Base-by-base conservation (phyloP, 2,888 invertebrate species). In the Phymatocera aterrima region DNA sequence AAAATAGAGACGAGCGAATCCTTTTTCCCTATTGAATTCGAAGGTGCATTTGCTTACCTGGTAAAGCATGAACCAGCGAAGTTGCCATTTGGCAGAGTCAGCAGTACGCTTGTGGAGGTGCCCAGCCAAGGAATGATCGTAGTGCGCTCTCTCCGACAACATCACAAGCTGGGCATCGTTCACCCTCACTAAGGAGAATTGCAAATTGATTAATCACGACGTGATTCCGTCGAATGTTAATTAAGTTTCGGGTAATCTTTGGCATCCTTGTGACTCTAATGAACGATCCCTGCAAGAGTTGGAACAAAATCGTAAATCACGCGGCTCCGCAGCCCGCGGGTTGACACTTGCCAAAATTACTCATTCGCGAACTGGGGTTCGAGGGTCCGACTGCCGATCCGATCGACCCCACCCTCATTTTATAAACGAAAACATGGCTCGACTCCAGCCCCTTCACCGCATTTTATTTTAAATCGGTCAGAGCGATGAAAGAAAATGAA, bases 21-120 rank as follows among this genome's bases (percentile, higher is more conserved):
- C 18, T 51, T n/a, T 18, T n/a, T 51, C 18, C 15, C 51, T 6
- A 6, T 21, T 48, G 12, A 37, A 18, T 6, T 37, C 8, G 5
- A 10, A 10, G 48, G 21, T 3, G 51, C 18, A 10, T 40, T 43
- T 65, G 6, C 88, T 92, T 90, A 96, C 96, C 94, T 96, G 96
- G 87, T 96, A 96, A 1, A 96, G 92, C 40, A 96, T 93, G 90
- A 96, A 96, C 95, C 95, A 96, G 77, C 96, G 92, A 74, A 94
- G 91, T 89, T 97, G 97, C 98, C 98, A 98, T 91, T 97, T 97
- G 82, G 94, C 94, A 86, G 94, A 96, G 89, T 97, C 97, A 0
- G 96, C 94, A 77, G 96, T 96, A 85, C 96, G 92, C 91, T 97
- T 97, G 92, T 96, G 95, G 81, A 97, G 93, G 90, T 96, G 96